These are phyloP conservation scores for Drosophila formosana DNA, from an alignment of 2,888 invertebrate species.

Conservation along the genomic window DNA sequence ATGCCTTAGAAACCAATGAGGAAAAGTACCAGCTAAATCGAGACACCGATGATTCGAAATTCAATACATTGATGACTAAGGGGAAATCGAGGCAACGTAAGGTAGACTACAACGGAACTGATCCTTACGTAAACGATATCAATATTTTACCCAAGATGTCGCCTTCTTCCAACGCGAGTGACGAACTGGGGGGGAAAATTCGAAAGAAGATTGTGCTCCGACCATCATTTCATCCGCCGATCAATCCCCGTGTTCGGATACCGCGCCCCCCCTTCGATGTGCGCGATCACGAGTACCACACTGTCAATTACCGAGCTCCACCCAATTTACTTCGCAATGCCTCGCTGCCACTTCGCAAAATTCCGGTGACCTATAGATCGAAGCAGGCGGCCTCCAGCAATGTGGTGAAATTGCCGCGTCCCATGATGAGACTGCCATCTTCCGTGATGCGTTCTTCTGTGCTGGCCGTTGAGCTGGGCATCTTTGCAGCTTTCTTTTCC, in stretches of 20 bases:
- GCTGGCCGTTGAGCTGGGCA: slow-evolving; percentile 55
- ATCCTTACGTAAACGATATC: slow-evolving; percentile 35
- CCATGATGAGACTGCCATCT: slow-evolving; percentile 23
- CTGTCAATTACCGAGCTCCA: slow-evolving; percentile 31
- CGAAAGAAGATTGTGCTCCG: slow-evolving; percentile 9
- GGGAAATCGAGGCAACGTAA: not conserved
- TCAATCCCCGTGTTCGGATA: slow-evolving; percentile 64
- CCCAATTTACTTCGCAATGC: slow-evolving; percentile 12
- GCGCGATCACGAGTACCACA: slow-evolving; percentile 66
- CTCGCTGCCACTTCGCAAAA: not conserved
- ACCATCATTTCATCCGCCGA: slow-evolving; percentile 56
- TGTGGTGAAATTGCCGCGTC: slow-evolving; percentile 12
- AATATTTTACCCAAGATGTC: not conserved
- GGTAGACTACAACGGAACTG: slow-evolving; percentile 31
- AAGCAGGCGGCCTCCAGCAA: slow-evolving; percentile 12
- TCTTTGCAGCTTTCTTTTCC: slow-evolving; percentile 53
- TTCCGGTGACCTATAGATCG: slow-evolving; percentile 10
- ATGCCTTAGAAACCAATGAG: not conserved
- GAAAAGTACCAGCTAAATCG: not conserved
- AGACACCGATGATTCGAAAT: not conserved
- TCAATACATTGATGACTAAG: slow-evolving; percentile 15
- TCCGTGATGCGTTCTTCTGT: slow-evolving; percentile 42
- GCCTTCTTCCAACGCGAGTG: not conserved
- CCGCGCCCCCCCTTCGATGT: slow-evolving; percentile 69
- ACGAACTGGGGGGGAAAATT: not conserved